phyloP scores from a whole-genome alignment of 2,797 vertebrate species.

The Emydoidea blandingii region DNA sequence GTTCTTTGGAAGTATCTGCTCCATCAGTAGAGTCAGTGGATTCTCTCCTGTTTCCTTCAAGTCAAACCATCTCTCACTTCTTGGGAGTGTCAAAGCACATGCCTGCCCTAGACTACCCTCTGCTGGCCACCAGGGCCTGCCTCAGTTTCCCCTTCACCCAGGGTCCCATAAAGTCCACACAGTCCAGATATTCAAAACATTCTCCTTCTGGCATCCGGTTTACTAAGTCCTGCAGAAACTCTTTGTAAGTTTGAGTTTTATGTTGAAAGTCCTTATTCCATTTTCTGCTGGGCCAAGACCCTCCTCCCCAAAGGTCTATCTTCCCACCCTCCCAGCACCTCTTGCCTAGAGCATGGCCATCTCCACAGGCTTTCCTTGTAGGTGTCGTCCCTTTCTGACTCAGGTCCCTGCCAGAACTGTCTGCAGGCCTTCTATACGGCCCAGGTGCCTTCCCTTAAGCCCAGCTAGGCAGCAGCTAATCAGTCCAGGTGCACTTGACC shows the following conservation, averaged over 20 bases:
- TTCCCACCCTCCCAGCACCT: neutral
- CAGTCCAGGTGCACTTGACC: neutral
- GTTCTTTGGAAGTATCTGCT: constrained; percentile 43
- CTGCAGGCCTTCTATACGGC: neutral
- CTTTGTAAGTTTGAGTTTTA: too few relatives aligned
- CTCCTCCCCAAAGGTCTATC: neutral
- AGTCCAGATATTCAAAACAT: neutral
- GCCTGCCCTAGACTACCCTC: neutral
- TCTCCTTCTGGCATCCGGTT: neutral
- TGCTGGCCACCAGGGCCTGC: neutral
- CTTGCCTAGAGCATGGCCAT: neutral
- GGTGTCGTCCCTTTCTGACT: neutral
- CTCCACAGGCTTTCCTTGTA: neutral
- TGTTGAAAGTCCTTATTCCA: neutral
- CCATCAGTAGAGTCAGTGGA: constrained; percentile 18
- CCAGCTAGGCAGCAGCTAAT: neutral
- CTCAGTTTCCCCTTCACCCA: neutral
- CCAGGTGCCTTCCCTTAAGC: neutral
- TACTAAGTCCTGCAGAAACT: neutral
- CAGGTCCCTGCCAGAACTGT: neutral
- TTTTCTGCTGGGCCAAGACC: too few relatives aligned
- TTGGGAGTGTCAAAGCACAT: neutral
- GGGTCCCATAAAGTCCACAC: neutral
- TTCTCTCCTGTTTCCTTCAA: neutral
- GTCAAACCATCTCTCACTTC: neutral